A percentile compares a stretch with the other conserved stretches of the same genome.
phyloP scores from a whole-genome alignment of 2,797 vertebrate species.

The Tolypeutes matacus region DNA sequence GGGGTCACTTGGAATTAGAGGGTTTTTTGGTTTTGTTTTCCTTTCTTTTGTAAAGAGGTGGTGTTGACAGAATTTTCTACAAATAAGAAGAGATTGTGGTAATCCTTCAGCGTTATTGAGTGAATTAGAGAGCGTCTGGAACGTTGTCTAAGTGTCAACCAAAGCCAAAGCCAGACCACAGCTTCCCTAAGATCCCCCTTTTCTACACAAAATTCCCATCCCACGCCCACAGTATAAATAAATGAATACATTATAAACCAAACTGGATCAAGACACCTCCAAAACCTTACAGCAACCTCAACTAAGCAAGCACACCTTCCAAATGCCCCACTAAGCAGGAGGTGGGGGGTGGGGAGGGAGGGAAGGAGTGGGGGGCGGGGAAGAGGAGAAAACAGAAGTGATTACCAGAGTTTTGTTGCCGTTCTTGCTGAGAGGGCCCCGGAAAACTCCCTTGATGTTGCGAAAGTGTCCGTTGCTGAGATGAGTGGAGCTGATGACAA shows the following conservation, averaged over 20 bases:
- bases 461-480: conserved; percentile 98
- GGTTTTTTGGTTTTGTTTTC: background rate
- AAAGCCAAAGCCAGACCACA: background rate
- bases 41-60: background rate
- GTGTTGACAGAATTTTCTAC: background rate
- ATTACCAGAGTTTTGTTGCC: conserved; percentile 94
- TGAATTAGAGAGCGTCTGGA: background rate
- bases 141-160: background rate
- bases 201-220: background rate
- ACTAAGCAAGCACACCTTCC: background rate
- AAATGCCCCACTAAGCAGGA: background rate
- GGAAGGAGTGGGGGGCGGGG: background rate
- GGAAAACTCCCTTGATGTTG: conserved; percentile 99
- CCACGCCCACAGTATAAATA: conserved; percentile 22
- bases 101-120: background rate
- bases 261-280: background rate
- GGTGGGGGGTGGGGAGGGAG: too few relatives aligned
- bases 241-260: background rate
- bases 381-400: background rate
- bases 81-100: background rate
- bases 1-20: background rate
- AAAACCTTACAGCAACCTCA: conserved; percentile 12
- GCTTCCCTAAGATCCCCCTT: background rate
- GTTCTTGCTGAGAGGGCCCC: conserved; percentile 95
- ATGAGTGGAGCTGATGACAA: conserved; percentile 99